phyloP scores from a whole-genome alignment of 2,113 vertebrate genomes.

The Actenoides hombroni region DNA sequence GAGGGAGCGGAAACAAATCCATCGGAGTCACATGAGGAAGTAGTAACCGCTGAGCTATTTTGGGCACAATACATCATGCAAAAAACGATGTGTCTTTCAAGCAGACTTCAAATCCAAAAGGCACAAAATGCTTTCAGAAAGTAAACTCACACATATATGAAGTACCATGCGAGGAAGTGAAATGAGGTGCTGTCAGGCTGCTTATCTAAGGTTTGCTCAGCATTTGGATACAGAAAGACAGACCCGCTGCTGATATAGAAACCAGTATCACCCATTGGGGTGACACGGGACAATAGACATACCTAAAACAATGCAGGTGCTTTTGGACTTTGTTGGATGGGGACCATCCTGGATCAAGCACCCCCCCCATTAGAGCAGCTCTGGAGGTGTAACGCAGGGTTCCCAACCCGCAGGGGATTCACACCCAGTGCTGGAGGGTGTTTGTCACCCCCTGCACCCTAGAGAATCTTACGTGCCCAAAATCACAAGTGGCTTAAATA shows the following conservation, averaged over 20 bases:
- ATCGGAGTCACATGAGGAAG: not conserved
- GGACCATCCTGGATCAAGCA: not conserved
- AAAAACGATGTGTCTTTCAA: not conserved
- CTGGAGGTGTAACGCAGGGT: not conserved
- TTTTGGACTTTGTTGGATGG: fast-evolving
- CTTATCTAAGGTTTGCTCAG: not conserved
- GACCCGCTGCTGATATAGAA: not conserved
- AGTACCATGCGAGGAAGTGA: not conserved
- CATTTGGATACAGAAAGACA: not conserved
- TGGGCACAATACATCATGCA: slow-evolving; percentile 26
- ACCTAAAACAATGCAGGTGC: not conserved
- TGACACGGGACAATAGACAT: fast-evolving
- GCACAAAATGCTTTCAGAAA: slow-evolving; percentile 42
- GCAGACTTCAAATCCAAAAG: slow-evolving; percentile 17
- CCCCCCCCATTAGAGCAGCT: not conserved
- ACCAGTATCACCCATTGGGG: not conserved
- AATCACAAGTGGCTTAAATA: not conserved
- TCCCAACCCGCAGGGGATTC: fast-evolving
- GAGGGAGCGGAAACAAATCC: slow-evolving; percentile 34
- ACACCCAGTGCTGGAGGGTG: fast-evolving
- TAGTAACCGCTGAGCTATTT: slow-evolving; percentile 38
- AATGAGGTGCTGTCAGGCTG: not conserved
- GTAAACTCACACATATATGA: slow-evolving; percentile 3
- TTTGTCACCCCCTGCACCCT: not conserved
- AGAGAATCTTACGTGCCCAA: fast-evolving